Evolutionary conservation across 2,888 invertebrate species (phyloP).

Genomic region (Cordilura impudica): DNA sequence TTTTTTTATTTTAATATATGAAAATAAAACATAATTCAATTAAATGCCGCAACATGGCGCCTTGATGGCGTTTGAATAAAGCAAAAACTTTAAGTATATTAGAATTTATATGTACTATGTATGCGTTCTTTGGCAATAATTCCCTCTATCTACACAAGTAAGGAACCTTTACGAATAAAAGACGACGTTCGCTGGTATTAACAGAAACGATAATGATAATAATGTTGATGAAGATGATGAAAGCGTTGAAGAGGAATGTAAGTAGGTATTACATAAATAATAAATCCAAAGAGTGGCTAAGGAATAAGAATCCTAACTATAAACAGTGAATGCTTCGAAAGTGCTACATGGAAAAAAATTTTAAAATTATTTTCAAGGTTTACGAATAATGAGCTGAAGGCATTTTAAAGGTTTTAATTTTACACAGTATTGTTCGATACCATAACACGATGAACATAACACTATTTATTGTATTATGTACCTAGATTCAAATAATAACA

Average conservation of each 20-base stretch:
- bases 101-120: conserved; percentile 26
- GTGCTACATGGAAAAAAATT: too few species aligned
- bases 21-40: conserved; percentile 52
- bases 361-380: too few species aligned
- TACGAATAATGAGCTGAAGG: too few species aligned
- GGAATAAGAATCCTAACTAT: background rate
- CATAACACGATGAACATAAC: too few species aligned
- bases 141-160: too few species aligned
- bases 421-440: too few species aligned
- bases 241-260: background rate
- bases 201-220: too few species aligned
- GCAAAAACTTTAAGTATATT: conserved; percentile 38
- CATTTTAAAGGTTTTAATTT: too few species aligned
- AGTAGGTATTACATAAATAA: background rate
- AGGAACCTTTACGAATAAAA: background rate
- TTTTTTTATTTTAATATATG: conserved; percentile 21
- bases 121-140: background rate
- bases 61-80: conserved; percentile 55
- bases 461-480: too few species aligned
- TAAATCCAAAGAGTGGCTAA: background rate
- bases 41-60: conserved; percentile 60
- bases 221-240: background rate
- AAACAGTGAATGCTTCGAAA: background rate
- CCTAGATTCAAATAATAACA: too few species aligned
- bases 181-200: background rate